These are phyloP conservation scores for Anguilla obscura DNA, from an alignment of 2,797 vertebrate species.

Conservation along the genomic window DNA sequence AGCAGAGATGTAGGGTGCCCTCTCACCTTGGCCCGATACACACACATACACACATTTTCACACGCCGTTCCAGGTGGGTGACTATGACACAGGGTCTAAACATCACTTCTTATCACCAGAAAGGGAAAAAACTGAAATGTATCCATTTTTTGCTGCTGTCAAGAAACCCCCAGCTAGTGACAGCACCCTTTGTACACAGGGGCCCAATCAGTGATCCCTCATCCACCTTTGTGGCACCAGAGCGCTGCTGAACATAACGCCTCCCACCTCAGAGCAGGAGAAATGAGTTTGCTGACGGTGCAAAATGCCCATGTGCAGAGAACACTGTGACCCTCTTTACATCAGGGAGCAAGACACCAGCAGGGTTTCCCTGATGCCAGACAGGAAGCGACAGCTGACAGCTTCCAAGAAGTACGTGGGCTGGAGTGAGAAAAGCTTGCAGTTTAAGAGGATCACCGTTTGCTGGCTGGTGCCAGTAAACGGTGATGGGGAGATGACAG, in stretches of 20 bases:
- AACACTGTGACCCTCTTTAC: conserved; percentile 30
- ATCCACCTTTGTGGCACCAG: background rate
- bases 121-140: background rate
- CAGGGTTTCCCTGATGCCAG: background rate
- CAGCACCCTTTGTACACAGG: background rate
- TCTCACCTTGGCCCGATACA: background rate
- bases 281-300: conserved; percentile 26
- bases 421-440: background rate
- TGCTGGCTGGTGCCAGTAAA: background rate
- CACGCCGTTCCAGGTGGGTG: background rate
- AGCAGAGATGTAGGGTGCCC: background rate
- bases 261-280: background rate
- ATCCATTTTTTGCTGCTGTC: background rate
- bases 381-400: conserved; percentile 34
- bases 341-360: background rate
- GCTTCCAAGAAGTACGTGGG: conserved; percentile 19
- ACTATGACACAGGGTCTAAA: background rate
- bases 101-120: background rate
- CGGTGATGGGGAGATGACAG: too few species aligned
- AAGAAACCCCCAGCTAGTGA: background rate
- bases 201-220: background rate
- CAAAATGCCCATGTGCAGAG: conserved; percentile 12
- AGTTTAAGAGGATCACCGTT: background rate
- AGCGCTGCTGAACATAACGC: background rate
- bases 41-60: background rate